Conservation (phyloP, 37 sponge, comb jelly and placozoan species). For the Hormiphora californensis region DNA sequence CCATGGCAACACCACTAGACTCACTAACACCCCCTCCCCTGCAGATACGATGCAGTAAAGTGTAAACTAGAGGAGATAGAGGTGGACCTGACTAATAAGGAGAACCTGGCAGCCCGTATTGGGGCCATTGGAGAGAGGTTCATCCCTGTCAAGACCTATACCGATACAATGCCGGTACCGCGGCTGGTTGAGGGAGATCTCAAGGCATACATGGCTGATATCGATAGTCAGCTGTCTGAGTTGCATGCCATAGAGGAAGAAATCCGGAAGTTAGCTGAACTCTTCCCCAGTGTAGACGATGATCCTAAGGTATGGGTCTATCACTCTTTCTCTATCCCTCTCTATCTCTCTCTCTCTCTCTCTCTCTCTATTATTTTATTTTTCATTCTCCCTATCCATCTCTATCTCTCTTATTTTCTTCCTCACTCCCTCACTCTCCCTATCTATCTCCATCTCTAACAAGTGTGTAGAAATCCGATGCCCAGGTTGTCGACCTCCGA, state of each 20-base stretch:
- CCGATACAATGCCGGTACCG: conserved; percentile 7
- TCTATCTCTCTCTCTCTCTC: too few species aligned
- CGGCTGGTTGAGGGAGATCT: conserved; percentile 21
- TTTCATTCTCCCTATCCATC: too few species aligned
- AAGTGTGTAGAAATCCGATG: too few species aligned
- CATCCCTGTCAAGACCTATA: not conserved
- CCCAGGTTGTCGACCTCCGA: not conserved
- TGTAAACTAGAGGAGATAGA: conserved; percentile 1
- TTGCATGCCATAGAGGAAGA: not conserved
- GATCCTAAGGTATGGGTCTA: too few species aligned
- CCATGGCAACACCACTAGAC: not conserved
- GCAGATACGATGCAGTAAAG: not conserved
- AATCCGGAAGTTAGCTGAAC: not conserved
- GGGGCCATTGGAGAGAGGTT: not conserved
- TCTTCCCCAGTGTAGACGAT: not conserved
- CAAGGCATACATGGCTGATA: conserved; percentile 17
- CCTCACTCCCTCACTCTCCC: too few species aligned
- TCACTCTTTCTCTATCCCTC: too few species aligned
- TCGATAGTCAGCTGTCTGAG: not conserved
- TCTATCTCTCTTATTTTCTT: too few species aligned
- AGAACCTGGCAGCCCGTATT: not conserved
- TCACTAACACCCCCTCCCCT: not conserved
- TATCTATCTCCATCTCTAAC: too few species aligned
- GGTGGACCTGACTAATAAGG: not conserved
- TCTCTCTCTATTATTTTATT: too few species aligned